Percentiles rank a stretch among this genome's conserved stretches.
Conservation (phyloP, 2,888 invertebrate genomes). For the Dasysyrphus albostriatus region DNA sequence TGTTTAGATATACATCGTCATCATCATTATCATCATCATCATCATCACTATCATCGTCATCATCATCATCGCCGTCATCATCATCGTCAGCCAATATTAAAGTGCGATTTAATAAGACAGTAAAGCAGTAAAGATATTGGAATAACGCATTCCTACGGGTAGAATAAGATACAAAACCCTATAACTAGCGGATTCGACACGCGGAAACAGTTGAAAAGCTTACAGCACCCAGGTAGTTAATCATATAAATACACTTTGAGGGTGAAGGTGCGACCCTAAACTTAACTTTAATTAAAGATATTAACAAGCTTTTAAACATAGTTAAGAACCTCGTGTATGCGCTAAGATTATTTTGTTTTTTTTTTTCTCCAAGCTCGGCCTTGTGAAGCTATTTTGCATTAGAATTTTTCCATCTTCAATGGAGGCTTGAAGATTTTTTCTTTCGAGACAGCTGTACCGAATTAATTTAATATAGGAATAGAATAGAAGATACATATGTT, state of each 20-base stretch:
- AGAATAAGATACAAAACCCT: neutral
- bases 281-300: neutral
- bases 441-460: neutral
- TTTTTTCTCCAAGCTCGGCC: neutral
- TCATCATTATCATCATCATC: too few relatives aligned
- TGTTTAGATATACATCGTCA: slow-evolving; percentile 3
- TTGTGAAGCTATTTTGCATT: slow-evolving; percentile 22
- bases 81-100: neutral
- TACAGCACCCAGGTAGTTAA: slow-evolving; percentile 17
- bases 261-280: slow-evolving; percentile 32
- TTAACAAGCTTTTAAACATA: neutral
- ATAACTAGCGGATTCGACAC: neutral
- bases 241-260: slow-evolving; percentile 26
- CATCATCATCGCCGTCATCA: too few relatives aligned
- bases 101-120: slow-evolving; percentile 25
- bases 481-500: neutral
- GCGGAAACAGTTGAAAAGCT: slow-evolving; percentile 29
- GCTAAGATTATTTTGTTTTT: neutral
- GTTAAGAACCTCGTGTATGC: neutral
- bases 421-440: neutral
- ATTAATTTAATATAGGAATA: neutral
- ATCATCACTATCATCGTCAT: neutral
- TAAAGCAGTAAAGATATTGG: neutral
- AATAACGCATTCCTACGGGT: slow-evolving; percentile 9
- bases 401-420: slow-evolving; percentile 9